Evolutionary conservation across 2,113 vertebrate genomes (phyloP).

Genomic region (Nesoenas mayeri): DNA sequence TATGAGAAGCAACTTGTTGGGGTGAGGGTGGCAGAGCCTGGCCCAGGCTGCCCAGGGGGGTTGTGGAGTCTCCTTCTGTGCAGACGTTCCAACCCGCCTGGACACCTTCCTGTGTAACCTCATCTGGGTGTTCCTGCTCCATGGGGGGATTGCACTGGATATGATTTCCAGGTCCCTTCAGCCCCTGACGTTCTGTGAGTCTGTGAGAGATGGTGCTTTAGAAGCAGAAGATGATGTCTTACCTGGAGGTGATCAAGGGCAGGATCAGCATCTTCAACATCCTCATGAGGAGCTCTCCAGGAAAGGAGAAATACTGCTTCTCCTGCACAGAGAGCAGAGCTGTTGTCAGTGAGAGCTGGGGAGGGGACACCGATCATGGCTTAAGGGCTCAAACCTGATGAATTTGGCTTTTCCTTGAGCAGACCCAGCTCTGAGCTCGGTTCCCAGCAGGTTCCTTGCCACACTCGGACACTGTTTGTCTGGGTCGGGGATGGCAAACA

Average conservation of each 20-base stretch:
- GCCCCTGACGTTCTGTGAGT: too few species aligned
- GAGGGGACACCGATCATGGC: accelerated
- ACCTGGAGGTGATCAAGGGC: conserved; percentile 91
- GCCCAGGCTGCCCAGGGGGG: too few species aligned
- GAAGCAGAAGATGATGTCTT: not conserved
- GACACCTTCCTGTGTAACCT: too few species aligned
- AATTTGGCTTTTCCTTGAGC: not conserved
- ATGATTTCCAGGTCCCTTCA: too few species aligned
- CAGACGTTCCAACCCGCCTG: too few species aligned
- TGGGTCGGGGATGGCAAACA: not conserved
- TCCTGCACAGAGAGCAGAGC: conserved; percentile 71
- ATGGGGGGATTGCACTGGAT: too few species aligned
- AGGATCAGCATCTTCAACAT: conserved; percentile 93
- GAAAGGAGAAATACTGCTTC: conserved; percentile 89
- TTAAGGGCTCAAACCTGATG: not conserved
- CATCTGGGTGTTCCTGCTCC: too few species aligned
- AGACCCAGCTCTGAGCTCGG: not conserved
- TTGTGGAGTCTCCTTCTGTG: too few species aligned
- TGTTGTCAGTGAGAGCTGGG: not conserved
- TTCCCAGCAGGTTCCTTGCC: not conserved
- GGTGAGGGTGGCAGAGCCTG: too few species aligned
- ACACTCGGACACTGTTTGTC: not conserved
- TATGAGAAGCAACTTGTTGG: too few species aligned
- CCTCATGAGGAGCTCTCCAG: conserved; percentile 90
- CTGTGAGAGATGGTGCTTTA: not conserved